These are phyloP conservation scores for Labeo catla DNA, from an alignment of 2,113 vertebrate genomes.

Conservation along the genomic window DNA sequence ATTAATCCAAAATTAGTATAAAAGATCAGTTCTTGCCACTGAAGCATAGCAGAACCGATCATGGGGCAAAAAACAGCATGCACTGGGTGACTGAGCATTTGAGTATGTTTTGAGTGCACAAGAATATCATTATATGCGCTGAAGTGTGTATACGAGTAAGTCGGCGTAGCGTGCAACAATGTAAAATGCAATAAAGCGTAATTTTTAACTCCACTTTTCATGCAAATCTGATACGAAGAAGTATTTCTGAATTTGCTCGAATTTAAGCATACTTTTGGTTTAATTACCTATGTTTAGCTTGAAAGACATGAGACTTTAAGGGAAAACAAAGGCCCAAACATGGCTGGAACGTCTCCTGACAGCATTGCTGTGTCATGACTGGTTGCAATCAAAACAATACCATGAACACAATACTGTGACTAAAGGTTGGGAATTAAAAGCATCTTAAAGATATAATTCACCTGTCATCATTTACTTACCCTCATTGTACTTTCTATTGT, in stretches of 20 bases:
- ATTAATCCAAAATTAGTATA: slow-evolving; percentile 99
- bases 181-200: not conserved
- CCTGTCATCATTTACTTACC: not conserved
- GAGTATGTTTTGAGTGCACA: slow-evolving; percentile 47
- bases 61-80: slow-evolving; percentile 71
- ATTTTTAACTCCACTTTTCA: not conserved
- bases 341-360: not conserved
- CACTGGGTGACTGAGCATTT: slow-evolving; percentile 56
- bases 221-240: not conserved
- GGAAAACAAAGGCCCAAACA: not conserved
- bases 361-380: not conserved
- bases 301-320: not conserved
- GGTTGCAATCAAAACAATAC: not conserved
- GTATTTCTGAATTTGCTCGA: not conserved
- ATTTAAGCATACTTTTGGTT: not conserved
- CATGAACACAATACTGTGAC: not conserved
- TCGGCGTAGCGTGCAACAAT: not conserved
- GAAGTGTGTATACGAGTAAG: not conserved
- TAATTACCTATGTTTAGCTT: not conserved
- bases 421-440: not conserved
- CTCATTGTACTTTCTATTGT: not conserved
- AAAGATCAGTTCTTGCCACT: slow-evolving; percentile 96
- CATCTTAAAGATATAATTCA: not conserved
- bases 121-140: slow-evolving; percentile 50
- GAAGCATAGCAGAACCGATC: slow-evolving; percentile 83